These are phyloP conservation scores for Hypotaenidia okinawae DNA, from an alignment of 2,797 vertebrate genomes.

Conservation along the genomic window DNA sequence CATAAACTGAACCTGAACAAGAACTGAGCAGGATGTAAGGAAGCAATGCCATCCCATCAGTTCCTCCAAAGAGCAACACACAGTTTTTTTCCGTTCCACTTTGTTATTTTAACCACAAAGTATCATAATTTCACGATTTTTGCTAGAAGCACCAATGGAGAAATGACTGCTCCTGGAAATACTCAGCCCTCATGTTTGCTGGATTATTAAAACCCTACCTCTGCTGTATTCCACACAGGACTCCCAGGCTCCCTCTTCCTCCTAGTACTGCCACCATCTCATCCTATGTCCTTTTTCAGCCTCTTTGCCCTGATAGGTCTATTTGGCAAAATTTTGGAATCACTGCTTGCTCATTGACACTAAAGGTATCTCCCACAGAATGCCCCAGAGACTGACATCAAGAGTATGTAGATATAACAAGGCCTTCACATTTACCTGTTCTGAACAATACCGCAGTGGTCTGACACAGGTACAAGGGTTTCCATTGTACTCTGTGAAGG, in stretches of 20 bases:
- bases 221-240: not conserved
- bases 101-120: not conserved
- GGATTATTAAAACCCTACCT: not conserved
- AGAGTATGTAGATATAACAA: not conserved
- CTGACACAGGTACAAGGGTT: constrained; percentile 12
- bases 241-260: not conserved
- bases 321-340: not conserved
- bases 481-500: constrained; percentile 6
- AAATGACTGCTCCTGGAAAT: constrained; percentile 17
- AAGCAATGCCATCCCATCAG: not conserved
- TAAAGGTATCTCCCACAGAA: not conserved
- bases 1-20: not conserved
- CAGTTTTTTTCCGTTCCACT: not conserved
- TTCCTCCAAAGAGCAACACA: not conserved
- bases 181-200: not conserved
- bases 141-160: not conserved
- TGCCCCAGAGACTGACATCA: not conserved
- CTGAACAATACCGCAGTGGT: not conserved
- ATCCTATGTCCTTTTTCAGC: not conserved
- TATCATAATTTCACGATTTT: not conserved
- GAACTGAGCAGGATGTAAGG: not conserved
- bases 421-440: not conserved
- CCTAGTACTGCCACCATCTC: not conserved
- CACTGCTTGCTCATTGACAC: not conserved
- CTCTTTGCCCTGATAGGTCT: not conserved